Evolutionary conservation across 2,113 vertebrate genomes (phyloP), one percentile per base, ranked within the genome.

Genomic region (Circaetus cinerascens): DNA sequence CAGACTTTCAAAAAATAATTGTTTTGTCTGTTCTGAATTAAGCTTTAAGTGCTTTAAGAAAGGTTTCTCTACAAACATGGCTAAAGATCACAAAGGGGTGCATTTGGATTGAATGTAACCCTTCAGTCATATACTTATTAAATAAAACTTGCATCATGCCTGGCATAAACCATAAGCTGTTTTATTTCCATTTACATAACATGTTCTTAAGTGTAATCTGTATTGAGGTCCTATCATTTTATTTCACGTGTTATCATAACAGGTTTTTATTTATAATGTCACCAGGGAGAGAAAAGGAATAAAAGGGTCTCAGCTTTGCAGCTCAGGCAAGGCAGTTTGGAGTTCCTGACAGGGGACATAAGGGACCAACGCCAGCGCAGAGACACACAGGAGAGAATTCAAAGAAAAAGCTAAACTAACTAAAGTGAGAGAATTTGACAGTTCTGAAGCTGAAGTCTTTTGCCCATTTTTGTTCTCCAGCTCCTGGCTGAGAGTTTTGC

Each of bases 1-100:
- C 90, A 94, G 95, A 95, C 66, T 85, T 95, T 96, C 95, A 95
- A 94, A 90, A 95, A 94, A 95, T 95, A 95, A 94, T 97, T 95
- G 94, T 96, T 96, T 96, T 81, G 87, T 82, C 96, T 96, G 96
- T 95, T 95, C 84, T 41, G 84, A 94, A 96, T 96, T 96, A 96
- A 94, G 73, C 88, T 72, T 72, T 90, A 95, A 96, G 90, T 92
- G 78, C 95, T 93, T 63, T 69, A 93, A 95, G 90, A 90, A 75
- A 83, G 63, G 75, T 88, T 96, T 92, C 93, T 83, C 82, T 66
- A 21, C 93, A 97, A 97, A 95, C 95, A 97, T 86, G 90, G 92
- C 96, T 94, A 76, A 75, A 93, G 95, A 95, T 95, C 78, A 96
- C 85, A 97, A 90, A 95, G 75, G 78, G 72, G 75, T 96, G 86